A percentile compares a stretch with the other conserved stretches of the same genome.
These are phyloP conservation scores for Paracanthobrama guichenoti DNA, from an alignment of 2,113 vertebrate genomes.

Conservation along the genomic window DNA sequence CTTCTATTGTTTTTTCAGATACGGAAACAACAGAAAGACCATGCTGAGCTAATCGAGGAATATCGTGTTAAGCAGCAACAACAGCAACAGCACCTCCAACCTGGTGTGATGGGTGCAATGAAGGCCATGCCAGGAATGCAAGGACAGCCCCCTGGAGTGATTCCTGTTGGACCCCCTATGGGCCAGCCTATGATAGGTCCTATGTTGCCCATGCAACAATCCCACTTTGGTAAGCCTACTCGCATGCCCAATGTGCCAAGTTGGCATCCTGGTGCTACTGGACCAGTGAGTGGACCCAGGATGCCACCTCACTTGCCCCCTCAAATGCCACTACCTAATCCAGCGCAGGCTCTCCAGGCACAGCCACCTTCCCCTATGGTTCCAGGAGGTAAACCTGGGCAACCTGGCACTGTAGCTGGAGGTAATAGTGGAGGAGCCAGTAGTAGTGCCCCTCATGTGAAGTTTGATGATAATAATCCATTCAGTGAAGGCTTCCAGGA, in stretches of 20 bases:
- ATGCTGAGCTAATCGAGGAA: conserved; percentile 92
- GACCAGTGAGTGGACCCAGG: conserved; percentile 51
- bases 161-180: conserved; percentile 70
- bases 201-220: conserved; percentile 69
- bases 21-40: conserved; percentile 96
- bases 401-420: conserved; percentile 45
- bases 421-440: conserved; percentile 53
- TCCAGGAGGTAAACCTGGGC: conserved; percentile 61
- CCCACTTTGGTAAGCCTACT: conserved; percentile 69
- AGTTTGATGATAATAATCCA: conserved; percentile 98
- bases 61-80: conserved; percentile 89
- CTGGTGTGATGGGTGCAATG: conserved; percentile 64
- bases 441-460: conserved; percentile 75
- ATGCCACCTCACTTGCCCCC: conserved; percentile 63
- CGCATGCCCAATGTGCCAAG: conserved; percentile 71
- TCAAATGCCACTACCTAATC: conserved; percentile 71
- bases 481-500: conserved; percentile 98
- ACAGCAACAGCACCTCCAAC: conserved; percentile 72
- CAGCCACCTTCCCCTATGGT: conserved; percentile 60
- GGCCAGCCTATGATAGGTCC: conserved; percentile 74
- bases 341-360: conserved; percentile 67
- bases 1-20: conserved; percentile 74
- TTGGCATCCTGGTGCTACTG: conserved; percentile 75
- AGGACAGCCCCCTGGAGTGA: conserved; percentile 66
- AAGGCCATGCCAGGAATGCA: conserved; percentile 69